Evolutionary conservation across 1,140 invertebrate species (phyloP).

Genomic region (Drosophila sucinea): DNA sequence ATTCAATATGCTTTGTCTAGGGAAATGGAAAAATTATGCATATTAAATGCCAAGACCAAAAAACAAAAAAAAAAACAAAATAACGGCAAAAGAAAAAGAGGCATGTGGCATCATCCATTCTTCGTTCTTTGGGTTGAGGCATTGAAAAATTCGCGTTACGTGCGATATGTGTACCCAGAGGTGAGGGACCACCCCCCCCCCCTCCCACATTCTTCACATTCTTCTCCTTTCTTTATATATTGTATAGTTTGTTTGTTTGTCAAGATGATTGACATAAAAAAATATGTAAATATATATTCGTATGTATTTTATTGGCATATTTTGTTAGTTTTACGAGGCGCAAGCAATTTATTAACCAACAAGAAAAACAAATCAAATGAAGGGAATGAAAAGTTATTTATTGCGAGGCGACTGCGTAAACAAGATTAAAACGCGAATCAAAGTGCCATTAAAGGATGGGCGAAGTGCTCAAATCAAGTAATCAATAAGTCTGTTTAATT

Average conservation of each 20-base stretch:
- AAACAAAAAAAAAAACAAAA: not conserved
- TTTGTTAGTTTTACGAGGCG: constrained; percentile 56
- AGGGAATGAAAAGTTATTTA: constrained; percentile 47
- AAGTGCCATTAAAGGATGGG: not conserved
- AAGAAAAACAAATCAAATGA: constrained; percentile 20
- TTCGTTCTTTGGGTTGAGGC: constrained; percentile 23
- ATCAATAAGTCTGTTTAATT: constrained; percentile 3
- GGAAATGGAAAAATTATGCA: constrained; percentile 79
- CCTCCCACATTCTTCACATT: not conserved
- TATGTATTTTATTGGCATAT: constrained; percentile 54
- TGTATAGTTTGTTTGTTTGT: constrained; percentile 53
- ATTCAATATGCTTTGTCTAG: constrained; percentile 76
- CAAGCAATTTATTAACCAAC: constrained; percentile 59
- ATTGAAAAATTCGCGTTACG: constrained; percentile 54
- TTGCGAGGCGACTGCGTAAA: constrained; percentile 53
- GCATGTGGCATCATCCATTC: constrained; percentile 46
- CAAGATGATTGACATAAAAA: constrained; percentile 73
- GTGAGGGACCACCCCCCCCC: not conserved
- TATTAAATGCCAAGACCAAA: constrained; percentile 66
- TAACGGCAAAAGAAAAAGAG: constrained; percentile 3
- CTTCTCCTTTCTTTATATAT: not conserved
- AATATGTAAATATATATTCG: constrained; percentile 70
- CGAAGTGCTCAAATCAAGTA: constrained; percentile 3
- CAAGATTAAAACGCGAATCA: constrained; percentile 40
- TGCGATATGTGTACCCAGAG: not conserved